These are phyloP conservation scores for Prosopocoilus inquinatus DNA, from an alignment of 2,888 invertebrate species.

Conservation along the genomic window DNA sequence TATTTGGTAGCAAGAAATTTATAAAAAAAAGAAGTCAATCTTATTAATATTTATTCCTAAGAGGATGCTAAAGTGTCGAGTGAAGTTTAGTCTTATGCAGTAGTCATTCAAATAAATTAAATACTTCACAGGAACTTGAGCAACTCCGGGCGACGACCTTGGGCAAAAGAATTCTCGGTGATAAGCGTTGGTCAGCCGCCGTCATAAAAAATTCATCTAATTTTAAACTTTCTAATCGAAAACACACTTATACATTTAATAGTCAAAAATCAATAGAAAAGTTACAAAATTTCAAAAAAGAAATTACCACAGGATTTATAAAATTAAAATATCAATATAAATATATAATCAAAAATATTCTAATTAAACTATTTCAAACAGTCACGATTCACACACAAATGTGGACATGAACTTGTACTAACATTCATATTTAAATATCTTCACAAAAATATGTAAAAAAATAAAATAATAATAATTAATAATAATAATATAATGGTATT, in stretches of 20 bases:
- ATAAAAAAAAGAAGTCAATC: slow-evolving; percentile 42
- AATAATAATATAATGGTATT: slow-evolving; percentile 48
- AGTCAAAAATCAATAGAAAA: slow-evolving; percentile 50
- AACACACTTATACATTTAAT: slow-evolving; percentile 52
- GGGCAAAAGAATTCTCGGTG: too few species aligned
- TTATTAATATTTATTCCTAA: slow-evolving; percentile 10
- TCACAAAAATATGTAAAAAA: slow-evolving; percentile 55
- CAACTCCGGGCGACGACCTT: slow-evolving; percentile 21
- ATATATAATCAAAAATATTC: slow-evolving; percentile 48
- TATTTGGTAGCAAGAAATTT: slow-evolving; percentile 55
- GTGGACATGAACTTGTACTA: slow-evolving; percentile 48
- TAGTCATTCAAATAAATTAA: slow-evolving; percentile 19
- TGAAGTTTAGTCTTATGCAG: slow-evolving; percentile 9
- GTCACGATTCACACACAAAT: slow-evolving; percentile 47
- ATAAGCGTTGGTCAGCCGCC: neutral
- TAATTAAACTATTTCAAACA: slow-evolving; percentile 51
- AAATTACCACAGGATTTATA: slow-evolving; percentile 32
- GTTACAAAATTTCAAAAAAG: neutral
- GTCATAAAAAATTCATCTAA: slow-evolving; percentile 44
- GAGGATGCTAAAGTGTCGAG: slow-evolving; percentile 7
- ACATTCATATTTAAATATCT: slow-evolving; percentile 54
- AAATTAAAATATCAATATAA: slow-evolving; percentile 52
- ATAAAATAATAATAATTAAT: slow-evolving; percentile 53
- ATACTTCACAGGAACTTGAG: slow-evolving; percentile 33
- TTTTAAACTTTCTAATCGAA: slow-evolving; percentile 51